Evolutionary conservation across 2,888 invertebrate species (phyloP).

Genomic region (Dioctria rufipes): DNA sequence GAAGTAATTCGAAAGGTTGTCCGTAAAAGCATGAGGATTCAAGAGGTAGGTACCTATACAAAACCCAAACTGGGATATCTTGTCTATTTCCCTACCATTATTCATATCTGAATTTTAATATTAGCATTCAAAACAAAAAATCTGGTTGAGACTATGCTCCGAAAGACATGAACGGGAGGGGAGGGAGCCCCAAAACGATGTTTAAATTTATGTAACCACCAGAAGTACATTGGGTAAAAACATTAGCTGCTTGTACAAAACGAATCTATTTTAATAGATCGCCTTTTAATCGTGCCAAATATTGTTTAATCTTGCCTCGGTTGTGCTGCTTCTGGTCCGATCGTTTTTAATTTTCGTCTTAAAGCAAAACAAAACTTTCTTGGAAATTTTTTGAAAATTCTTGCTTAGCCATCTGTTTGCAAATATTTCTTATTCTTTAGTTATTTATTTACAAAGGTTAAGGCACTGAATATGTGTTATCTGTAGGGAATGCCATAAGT

Average conservation of each 20-base stretch:
- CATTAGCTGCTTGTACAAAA: slow-evolving; percentile 40
- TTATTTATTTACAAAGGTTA: too few relatives aligned
- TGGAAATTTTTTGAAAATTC: background rate
- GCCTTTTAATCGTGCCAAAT: slow-evolving; percentile 56
- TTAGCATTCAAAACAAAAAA: slow-evolving; percentile 38
- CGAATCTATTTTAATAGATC: slow-evolving; percentile 56
- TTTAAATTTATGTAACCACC: slow-evolving; percentile 46
- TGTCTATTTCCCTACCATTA: too few relatives aligned
- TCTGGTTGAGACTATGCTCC: background rate
- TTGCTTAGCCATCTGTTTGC: background rate
- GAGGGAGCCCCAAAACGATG: slow-evolving; percentile 4
- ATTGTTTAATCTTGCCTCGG: slow-evolving; percentile 45
- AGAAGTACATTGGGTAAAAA: slow-evolving; percentile 46
- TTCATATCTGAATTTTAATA: slow-evolving; percentile 13
- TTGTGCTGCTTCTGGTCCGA: slow-evolving; percentile 30
- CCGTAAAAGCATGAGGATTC: slow-evolving; percentile 65
- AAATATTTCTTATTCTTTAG: background rate
- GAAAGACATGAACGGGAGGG: background rate
- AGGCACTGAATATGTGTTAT: too few relatives aligned
- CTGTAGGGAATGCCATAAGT: too few relatives aligned
- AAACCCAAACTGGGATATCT: too few relatives aligned
- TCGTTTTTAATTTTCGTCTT: background rate
- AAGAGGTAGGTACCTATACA: slow-evolving; percentile 60
- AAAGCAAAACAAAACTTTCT: background rate
- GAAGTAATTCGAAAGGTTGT: slow-evolving; percentile 70